These are phyloP conservation scores for Papilio demoleus DNA, from an alignment of 2,888 invertebrate genomes.

Conservation along the genomic window DNA sequence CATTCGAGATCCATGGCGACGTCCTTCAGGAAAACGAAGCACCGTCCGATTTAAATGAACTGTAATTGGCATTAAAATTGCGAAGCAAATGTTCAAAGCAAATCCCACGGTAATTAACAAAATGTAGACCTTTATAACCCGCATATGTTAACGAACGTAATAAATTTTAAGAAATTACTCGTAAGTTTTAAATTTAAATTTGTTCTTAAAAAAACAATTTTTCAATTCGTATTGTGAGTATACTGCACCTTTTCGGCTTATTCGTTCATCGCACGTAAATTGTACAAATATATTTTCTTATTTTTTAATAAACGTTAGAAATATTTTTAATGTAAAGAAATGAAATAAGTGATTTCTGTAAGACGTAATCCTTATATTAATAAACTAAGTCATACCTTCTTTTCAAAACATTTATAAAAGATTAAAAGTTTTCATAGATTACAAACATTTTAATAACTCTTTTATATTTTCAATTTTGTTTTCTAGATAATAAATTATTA, in stretches of 20 bases:
- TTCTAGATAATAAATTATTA: no score
- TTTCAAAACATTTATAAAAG: constrained; percentile 21
- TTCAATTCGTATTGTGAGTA: no score
- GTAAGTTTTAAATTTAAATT: constrained; percentile 6
- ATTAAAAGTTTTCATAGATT: constrained; percentile 37
- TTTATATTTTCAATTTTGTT: no score
- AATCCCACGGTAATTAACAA: constrained; percentile 36
- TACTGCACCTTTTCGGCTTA: no score
- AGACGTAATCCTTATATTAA: constrained; percentile 32
- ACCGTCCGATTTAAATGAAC: constrained; percentile 24
- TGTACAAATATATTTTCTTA: no score
- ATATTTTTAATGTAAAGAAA: no score
- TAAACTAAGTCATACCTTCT: constrained; percentile 40
- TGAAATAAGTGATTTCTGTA: no score
- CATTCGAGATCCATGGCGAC: constrained; percentile 16
- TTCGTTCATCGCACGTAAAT: no score
- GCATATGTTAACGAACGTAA: constrained; percentile 25
- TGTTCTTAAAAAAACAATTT: no score
- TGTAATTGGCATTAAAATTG: constrained; percentile 36
- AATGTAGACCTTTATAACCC: constrained; percentile 33
- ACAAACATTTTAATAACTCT: constrained; percentile 35
- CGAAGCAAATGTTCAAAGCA: neutral
- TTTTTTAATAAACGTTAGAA: no score
- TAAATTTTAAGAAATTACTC: constrained; percentile 13
- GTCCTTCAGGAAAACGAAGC: constrained; percentile 31